Evolutionary conservation across 2,797 vertebrate species (phyloP).

Genomic region (Ctenochaetus hawaiiensis): DNA sequence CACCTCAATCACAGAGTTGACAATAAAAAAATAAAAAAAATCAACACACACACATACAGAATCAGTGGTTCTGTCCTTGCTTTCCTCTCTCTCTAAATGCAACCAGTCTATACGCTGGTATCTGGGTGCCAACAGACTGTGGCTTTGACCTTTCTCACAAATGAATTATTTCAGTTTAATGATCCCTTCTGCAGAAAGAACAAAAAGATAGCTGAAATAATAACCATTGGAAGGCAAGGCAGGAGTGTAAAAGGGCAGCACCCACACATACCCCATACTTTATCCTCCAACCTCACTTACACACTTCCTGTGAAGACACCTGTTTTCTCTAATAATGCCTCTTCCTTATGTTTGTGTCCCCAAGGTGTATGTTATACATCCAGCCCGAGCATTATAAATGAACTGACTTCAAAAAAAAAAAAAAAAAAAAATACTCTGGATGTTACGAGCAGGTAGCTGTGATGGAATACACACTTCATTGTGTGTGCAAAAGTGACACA

Average conservation of each 20-base stretch:
- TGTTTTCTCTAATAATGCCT: conserved; percentile 60
- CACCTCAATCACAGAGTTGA: conserved; percentile 70
- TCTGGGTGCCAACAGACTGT: conserved; percentile 75
- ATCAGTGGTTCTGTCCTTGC: conserved; percentile 55
- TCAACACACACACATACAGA: conserved; percentile 7
- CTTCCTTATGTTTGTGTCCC: conserved; percentile 56
- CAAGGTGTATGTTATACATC: conserved; percentile 45
- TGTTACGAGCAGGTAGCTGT: conserved; percentile 60
- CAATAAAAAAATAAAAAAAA: conserved; percentile 35
- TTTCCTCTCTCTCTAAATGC: conserved; percentile 35
- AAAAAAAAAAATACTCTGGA: conserved; percentile 35
- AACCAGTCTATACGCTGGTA: conserved; percentile 62
- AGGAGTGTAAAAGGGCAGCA: conserved; percentile 59
- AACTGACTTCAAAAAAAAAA: conserved; percentile 40
- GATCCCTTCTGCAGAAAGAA: conserved; percentile 74
- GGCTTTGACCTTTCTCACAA: conserved; percentile 82
- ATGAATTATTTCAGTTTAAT: conserved; percentile 85
- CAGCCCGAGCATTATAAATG: conserved; percentile 50
- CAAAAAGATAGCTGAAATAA: conserved; percentile 77
- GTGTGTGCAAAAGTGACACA: conserved; percentile 60
- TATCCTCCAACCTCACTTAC: conserved; percentile 37
- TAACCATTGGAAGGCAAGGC: conserved; percentile 39
- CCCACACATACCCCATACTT: conserved; percentile 35
- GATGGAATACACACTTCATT: conserved; percentile 31
- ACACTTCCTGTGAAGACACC: conserved; percentile 57